Evolutionary conservation across 37 sponge, comb jelly and placozoan species (phyloP), one percentile per base, ranked within the genome.

Genomic region (Theonella swinhoei): DNA sequence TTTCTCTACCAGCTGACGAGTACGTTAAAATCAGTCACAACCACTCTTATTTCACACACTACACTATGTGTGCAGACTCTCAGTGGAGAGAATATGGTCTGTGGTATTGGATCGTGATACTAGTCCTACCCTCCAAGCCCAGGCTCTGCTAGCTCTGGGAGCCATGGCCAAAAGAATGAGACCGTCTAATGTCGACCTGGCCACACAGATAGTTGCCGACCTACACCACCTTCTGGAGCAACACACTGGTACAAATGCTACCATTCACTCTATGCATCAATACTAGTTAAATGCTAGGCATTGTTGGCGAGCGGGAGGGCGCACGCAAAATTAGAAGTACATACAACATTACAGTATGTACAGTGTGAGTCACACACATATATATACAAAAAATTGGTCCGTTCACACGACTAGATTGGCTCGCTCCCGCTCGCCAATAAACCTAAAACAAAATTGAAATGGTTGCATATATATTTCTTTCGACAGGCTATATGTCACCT

Each of bases 91-190:
- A 2, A 60, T 85, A 35, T 29, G 33, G 24, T 28, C 26, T 4
- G 29, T 85, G 69, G 85, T 54, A 14, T 60, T 67, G 47, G 42
- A 43, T 31, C 23, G 4, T 75, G 70, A 42, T 42, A 2, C 35
- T 26, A 26, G 36, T 65, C 19, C 25, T 31, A 75, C 22, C n/a
- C 39, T 75, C 40, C 3, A 20, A n/a, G 33, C 74, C 9, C 63
- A 66, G 39, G 88, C 88, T 25, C 66, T 80, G 3, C 75, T 90
- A 14, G 41, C 90, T 0, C 80, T 90, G 39, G 90, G 90, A 29
- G 75, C 84, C 23, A 74, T 84, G 62, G 80, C 90, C 0, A 74
- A 41, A 58, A 22, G 4, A 25, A 63, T 83, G 0, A 75, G 54
- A 24, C n/a, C 33, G 5, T 39, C 74, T 14, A 64, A 84, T 25